A percentile compares a stretch with the other conserved stretches of the same genome.
These are phyloP conservation scores for Oplegnathus fasciatus DNA, from an alignment of 2,113 vertebrate species.

Conservation along the genomic window DNA sequence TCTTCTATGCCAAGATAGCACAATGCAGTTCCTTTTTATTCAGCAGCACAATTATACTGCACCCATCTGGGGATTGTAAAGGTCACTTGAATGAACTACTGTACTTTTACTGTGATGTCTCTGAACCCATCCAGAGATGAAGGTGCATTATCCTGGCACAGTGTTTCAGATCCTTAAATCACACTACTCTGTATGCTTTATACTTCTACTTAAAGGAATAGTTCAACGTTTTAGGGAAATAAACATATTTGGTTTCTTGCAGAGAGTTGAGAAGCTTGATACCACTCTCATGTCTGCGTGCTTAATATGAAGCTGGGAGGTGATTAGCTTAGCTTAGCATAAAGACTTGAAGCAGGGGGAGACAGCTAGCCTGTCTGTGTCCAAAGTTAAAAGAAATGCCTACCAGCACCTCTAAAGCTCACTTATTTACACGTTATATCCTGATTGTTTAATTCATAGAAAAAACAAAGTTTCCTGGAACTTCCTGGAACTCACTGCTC, in stretches of 20 bases:
- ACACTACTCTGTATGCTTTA: background rate
- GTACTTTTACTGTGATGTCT: slow-evolving; percentile 3
- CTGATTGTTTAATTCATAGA: background rate
- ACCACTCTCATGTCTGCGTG: background rate
- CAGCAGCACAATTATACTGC: slow-evolving; percentile 10
- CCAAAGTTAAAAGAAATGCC: background rate
- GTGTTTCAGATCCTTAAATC: background rate
- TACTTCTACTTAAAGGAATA: background rate
- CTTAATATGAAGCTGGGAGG: background rate
- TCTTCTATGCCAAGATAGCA: background rate
- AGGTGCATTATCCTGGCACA: background rate
- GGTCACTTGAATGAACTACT: slow-evolving; percentile 2
- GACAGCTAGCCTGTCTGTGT: background rate
- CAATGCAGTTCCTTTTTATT: slow-evolving; percentile 12
- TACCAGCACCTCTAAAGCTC: background rate
- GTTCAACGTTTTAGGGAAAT: background rate
- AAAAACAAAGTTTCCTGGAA: background rate
- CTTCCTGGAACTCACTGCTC: background rate
- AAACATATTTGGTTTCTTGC: background rate
- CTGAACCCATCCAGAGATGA: slow-evolving; percentile 10
- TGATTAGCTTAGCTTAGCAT: background rate
- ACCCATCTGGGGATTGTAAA: background rate
- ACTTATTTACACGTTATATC: background rate
- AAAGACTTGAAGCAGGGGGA: background rate
- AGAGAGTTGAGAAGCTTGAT: background rate